Conservation (phyloP, 2,888 invertebrate species). For the Tetanocera ferruginea region DNA sequence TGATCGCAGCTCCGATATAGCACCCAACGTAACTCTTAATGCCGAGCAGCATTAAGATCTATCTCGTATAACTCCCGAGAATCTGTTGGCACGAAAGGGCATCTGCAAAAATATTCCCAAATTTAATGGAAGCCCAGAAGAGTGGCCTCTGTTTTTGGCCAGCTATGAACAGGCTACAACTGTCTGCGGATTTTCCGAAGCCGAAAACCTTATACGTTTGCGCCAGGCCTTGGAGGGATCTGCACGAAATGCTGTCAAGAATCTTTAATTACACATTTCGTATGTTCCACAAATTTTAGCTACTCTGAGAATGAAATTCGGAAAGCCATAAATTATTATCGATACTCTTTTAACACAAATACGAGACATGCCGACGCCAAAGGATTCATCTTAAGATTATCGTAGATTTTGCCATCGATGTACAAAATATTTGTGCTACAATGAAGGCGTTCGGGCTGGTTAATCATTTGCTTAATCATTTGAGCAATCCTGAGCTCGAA, state of each 20-base stretch:
- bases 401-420: constrained; percentile 43
- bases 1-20: background rate
- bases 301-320: constrained; percentile 43
- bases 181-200: constrained; percentile 41
- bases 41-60: background rate
- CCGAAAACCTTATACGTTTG: constrained; percentile 41
- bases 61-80: constrained; percentile 24
- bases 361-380: constrained; percentile 34
- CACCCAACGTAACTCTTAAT: background rate
- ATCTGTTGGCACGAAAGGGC: constrained; percentile 32
- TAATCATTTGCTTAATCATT: too few relatives aligned
- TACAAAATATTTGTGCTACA: constrained; percentile 44
- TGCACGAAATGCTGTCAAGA: constrained; percentile 34
- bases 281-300: constrained; percentile 39
- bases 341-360: constrained; percentile 40
- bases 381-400: constrained; percentile 34
- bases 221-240: constrained; percentile 28
- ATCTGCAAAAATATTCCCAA: constrained; percentile 18
- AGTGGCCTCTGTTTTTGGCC: constrained; percentile 41
- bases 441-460: constrained; percentile 41
- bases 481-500: constrained; percentile 44
- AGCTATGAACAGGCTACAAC: constrained; percentile 40
- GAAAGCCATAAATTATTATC: constrained; percentile 42
- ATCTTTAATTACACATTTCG: constrained; percentile 32
- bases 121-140: constrained; percentile 31